Evolutionary conservation across 2,113 vertebrate species (phyloP).

Genomic region (Cyanoramphus novaezelandiae): DNA sequence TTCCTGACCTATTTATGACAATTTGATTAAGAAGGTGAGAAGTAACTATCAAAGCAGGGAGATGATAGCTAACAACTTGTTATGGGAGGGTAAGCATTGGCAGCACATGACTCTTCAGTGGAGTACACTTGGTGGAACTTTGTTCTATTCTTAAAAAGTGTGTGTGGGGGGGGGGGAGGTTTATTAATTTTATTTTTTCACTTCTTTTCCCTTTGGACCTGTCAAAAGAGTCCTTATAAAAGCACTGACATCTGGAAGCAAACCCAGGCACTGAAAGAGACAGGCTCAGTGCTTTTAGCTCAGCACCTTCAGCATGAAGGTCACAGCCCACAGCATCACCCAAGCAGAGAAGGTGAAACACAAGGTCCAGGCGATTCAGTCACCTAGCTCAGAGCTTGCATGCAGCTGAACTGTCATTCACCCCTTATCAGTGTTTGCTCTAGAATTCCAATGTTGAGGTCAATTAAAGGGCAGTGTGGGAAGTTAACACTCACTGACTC

Average conservation of each 20-base stretch:
- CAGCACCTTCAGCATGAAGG: not conserved
- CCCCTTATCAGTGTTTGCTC: not conserved
- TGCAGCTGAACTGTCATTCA: not conserved
- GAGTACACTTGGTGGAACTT: not conserved
- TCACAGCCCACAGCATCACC: not conserved
- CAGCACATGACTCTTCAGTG: not conserved
- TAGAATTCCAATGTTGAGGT: not conserved
- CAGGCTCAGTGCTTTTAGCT: not conserved
- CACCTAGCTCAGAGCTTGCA: not conserved
- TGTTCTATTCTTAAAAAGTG: not conserved
- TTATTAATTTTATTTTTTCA: not conserved
- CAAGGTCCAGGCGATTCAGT: not conserved
- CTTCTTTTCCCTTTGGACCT: not conserved
- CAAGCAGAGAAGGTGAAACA: not conserved
- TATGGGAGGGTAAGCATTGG: not conserved
- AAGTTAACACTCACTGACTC: not conserved
- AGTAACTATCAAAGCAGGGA: not conserved
- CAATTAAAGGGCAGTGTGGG: not conserved
- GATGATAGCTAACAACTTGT: conserved; percentile 31
- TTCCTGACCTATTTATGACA: conserved; percentile 32
- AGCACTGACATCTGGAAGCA: not conserved
- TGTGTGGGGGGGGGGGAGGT: too few species aligned
- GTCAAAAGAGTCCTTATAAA: not conserved
- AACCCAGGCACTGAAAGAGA: not conserved
- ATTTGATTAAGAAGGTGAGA: conserved; percentile 62